Base-by-base conservation (phyloP, 2,888 invertebrate species). In the Sturmia bella region DNA sequence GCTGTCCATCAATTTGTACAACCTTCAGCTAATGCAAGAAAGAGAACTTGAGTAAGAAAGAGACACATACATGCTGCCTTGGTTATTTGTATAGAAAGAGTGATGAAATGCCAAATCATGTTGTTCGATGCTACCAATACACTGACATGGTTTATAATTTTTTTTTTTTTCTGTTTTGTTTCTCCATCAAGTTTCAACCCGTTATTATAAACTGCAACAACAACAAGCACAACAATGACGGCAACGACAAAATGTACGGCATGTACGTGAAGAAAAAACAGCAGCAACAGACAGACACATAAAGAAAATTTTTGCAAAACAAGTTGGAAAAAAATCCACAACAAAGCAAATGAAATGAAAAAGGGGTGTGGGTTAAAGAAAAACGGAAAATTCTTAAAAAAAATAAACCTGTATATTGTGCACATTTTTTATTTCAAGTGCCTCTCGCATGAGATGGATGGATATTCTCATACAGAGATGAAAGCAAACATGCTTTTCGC, bases 1-100 rank as follows among this genome's bases (percentile, higher is more conserved):
- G 89, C 89, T 89, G 89, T 89, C 89, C 86, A 87, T 89, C 89
- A 89, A 57, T 84, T 80, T 85, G 85, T 83, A 73, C 73, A 37
- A 81, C 17, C 48, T 68, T 39, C 13, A 9, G 45, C 43, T 48
- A 12, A 19, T 43, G 70, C 24, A 39, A 56, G 69, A 82, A 63
- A 82, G 74, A 78, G 73, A 74, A 19, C 32, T 6, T 4, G 0
- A 4, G 12, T 1, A 57, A 13, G 70, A 84, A 70, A 73, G 79
- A 79, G 79, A 84, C 69, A 64, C 56, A 75, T 39, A 73, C 61
- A 75, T 59, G 61, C 7, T 72, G 73, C 57, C 63, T 37, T 78
- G 9, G 37, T 59, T 73, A 37, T 48, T n/a, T 50, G 32, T 45
- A 24, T 64, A 43, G 69, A 11, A 59, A 73, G 72, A 68, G 78